Conservation (phyloP, 2,888 invertebrate genomes). For the Netelia fuscicornis region DNA sequence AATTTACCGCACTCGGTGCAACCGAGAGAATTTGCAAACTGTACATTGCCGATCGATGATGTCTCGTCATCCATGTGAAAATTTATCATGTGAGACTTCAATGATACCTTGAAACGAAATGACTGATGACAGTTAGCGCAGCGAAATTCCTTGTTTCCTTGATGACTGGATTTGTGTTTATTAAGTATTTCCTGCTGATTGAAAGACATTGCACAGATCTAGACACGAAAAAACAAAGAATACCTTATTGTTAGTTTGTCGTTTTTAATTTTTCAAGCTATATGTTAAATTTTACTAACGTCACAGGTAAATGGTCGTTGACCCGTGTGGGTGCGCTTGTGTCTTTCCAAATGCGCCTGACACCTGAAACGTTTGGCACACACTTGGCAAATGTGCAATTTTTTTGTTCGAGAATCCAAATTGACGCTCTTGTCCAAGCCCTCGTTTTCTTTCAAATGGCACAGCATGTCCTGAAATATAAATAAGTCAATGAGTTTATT, state of each 20-base stretch:
- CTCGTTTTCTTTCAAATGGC: slow-evolving; percentile 79
- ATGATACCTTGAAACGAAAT: slow-evolving; percentile 81
- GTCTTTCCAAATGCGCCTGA: slow-evolving; percentile 87
- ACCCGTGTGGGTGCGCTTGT: slow-evolving; percentile 86
- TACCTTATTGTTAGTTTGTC: not conserved
- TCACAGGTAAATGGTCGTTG: slow-evolving; percentile 87
- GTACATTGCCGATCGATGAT: slow-evolving; percentile 46
- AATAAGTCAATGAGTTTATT: not conserved
- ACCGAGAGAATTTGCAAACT: slow-evolving; percentile 23
- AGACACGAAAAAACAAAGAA: slow-evolving; percentile 2
- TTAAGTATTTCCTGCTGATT: slow-evolving; percentile 81
- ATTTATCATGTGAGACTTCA: slow-evolving; percentile 82
- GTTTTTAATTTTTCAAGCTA: not conserved
- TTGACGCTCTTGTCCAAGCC: slow-evolving; percentile 41
- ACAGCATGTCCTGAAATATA: slow-evolving; percentile 78
- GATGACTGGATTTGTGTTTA: slow-evolving; percentile 81
- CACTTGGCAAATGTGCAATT: slow-evolving; percentile 77
- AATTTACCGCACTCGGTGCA: slow-evolving; percentile 81
- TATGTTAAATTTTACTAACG: slow-evolving; percentile 68
- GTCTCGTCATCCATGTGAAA: slow-evolving; percentile 77
- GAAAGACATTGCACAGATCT: slow-evolving; percentile 82
- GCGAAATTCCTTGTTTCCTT: slow-evolving; percentile 80
- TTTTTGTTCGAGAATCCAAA: slow-evolving; percentile 41
- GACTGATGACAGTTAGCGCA: slow-evolving; percentile 82
- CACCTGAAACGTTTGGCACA: slow-evolving; percentile 87